Conservation (phyloP, 2,113 vertebrate species). For the Mormyrus iriodes region DNA sequence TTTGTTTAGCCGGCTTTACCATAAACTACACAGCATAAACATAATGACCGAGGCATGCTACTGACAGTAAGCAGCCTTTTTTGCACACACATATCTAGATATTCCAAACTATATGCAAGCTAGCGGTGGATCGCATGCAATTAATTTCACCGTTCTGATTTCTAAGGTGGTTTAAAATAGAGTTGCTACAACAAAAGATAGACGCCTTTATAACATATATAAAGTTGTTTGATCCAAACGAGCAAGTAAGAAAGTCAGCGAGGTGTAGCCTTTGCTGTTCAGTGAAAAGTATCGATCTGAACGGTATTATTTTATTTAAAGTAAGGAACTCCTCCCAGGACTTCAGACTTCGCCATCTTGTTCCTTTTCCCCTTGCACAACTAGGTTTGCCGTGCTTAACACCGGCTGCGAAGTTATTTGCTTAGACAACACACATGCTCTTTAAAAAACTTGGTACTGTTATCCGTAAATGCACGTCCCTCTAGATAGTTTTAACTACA, state of each 20-base stretch:
- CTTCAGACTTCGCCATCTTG: slow-evolving; percentile 63
- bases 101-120: neutral
- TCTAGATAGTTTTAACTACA: neutral
- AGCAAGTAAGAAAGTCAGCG: neutral
- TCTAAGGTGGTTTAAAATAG: neutral
- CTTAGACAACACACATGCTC: neutral
- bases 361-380: slow-evolving; percentile 12
- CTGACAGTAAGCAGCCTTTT: neutral
- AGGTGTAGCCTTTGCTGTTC: neutral
- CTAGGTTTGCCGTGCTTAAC: neutral
- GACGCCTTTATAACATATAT: neutral
- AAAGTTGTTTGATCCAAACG: neutral
- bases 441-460: neutral
- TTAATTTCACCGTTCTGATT: neutral
- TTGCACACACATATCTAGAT: neutral
- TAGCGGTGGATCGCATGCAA: neutral
- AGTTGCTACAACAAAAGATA: neutral
- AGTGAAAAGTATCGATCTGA: neutral
- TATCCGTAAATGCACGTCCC: neutral
- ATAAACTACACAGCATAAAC: neutral
- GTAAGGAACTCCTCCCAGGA: slow-evolving; percentile 54
- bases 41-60: neutral
- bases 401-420: neutral
- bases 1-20: slow-evolving; percentile 29
- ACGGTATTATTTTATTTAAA: slow-evolving; percentile 35